A percentile compares a stretch with the other conserved stretches of the same genome.
phyloP scores from a whole-genome alignment of 2,797 vertebrate species.

The Myotis vivesi region DNA sequence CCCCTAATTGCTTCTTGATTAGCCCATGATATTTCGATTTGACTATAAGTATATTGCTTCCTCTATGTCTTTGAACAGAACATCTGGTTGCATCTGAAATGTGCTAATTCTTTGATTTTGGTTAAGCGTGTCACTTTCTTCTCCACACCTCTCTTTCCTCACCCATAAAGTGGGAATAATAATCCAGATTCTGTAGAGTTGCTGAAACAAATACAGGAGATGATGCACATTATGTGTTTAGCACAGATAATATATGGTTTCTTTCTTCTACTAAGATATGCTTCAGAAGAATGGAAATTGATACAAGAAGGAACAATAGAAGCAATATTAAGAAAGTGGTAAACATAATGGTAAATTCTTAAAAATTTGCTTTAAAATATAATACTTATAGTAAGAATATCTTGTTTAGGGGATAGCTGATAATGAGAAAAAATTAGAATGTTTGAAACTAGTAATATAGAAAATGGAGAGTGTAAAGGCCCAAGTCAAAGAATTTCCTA shows the following conservation, averaged over 20 bases:
- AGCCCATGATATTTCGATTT: not conserved
- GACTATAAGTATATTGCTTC: not conserved
- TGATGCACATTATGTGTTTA: not conserved
- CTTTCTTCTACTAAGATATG: not conserved
- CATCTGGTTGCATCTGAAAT: not conserved
- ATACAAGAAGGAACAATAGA: not conserved
- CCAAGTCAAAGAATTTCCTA: not conserved
- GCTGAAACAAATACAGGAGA: not conserved
- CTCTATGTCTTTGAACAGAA: not conserved
- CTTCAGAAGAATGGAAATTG: not conserved
- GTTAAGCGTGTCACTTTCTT: not conserved
- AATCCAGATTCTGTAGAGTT: not conserved
- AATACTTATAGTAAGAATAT: not conserved
- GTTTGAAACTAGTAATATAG: not conserved
- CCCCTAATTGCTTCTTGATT: not conserved
- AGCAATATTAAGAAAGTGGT: not conserved
- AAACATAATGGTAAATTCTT: not conserved
- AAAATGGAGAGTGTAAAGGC: not conserved
- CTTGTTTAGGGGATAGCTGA: not conserved
- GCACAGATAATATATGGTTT: not conserved
- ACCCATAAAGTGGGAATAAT: constrained; percentile 12
- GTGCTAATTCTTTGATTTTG: not conserved
- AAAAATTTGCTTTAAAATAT: not conserved
- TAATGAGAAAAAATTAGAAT: not conserved
- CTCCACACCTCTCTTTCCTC: not conserved